These are phyloP conservation scores for Mus spicilegus DNA, from an alignment of 2,113 vertebrate species.

Conservation along the genomic window DNA sequence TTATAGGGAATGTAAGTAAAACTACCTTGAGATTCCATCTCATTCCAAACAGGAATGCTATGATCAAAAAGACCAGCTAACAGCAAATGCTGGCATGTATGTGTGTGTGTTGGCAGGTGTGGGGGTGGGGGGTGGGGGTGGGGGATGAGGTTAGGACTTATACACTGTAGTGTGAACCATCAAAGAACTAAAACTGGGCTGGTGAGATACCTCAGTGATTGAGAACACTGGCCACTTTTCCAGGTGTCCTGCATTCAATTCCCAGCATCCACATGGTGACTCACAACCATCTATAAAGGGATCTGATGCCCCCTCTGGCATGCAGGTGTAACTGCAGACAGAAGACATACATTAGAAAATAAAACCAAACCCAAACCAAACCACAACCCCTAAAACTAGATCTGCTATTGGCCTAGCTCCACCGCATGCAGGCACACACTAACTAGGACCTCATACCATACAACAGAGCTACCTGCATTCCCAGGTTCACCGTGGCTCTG, in stretches of 20 bases:
- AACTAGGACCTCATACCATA: not conserved
- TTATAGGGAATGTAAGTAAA: not conserved
- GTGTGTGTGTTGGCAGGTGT: not conserved
- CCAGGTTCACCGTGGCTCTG: not conserved
- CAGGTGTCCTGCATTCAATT: too few species aligned
- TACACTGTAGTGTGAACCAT: not conserved
- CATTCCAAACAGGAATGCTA: not conserved
- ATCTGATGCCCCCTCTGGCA: too few species aligned
- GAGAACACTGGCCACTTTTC: too few species aligned
- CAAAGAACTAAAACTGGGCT: not conserved
- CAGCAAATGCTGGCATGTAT: not conserved
- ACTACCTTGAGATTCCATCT: not conserved
- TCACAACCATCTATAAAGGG: too few species aligned
- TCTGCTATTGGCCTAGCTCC: not conserved
- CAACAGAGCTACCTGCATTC: not conserved
- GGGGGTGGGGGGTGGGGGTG: rapidly evolving
- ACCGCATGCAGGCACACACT: not conserved
- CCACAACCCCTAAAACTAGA: not conserved
- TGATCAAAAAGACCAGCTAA: not conserved
- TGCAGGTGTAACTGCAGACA: too few species aligned
- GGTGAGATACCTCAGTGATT: too few species aligned
- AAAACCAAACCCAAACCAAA: too few species aligned
- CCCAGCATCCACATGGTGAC: too few species aligned
- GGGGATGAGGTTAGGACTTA: rapidly evolving
- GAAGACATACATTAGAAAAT: too few species aligned